Percentiles rank a stretch among this genome's conserved stretches.
Conservation (phyloP, 92 coral and sea anemone genomes). For the Galaxea fascicularis region DNA sequence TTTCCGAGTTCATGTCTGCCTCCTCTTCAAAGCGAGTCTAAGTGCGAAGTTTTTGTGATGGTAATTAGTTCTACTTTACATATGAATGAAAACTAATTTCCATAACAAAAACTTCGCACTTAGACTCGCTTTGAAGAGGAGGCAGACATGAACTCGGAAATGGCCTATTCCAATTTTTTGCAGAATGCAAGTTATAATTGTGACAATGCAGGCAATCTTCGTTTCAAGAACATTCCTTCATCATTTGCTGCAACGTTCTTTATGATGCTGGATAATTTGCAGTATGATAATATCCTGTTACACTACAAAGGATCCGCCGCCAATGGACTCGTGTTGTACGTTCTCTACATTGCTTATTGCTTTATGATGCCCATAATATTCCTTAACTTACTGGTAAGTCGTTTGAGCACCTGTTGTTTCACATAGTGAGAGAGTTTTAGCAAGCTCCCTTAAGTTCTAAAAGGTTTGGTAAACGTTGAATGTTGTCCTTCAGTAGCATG, state of each 20-base stretch:
- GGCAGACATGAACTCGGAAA: too few relatives aligned
- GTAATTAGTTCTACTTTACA: too few relatives aligned
- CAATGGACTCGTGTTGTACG: conserved; percentile 68
- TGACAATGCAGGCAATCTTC: conserved; percentile 43
- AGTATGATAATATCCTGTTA: conserved; percentile 80
- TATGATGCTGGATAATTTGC: conserved; percentile 90
- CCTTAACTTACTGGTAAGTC: conserved; percentile 87
- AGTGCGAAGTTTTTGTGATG: too few relatives aligned
- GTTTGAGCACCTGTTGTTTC: not conserved
- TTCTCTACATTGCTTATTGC: conserved; percentile 79
- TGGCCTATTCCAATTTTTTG: not conserved
- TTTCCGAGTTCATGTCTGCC: too few relatives aligned
- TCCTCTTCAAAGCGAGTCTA: too few relatives aligned
- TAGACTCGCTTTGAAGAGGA: too few relatives aligned
- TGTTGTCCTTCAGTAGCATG: too few relatives aligned
- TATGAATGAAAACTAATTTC: too few relatives aligned
- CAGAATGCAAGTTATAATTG: not conserved
- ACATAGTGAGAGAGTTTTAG: too few relatives aligned
- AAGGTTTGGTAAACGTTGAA: too few relatives aligned
- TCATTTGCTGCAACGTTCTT: conserved; percentile 91
- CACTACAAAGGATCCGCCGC: conserved; percentile 45
- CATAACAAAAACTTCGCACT: too few relatives aligned
- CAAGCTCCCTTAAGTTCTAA: too few relatives aligned
- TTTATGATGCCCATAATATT: conserved; percentile 93
- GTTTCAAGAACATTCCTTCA: conserved; percentile 59